These are phyloP conservation scores for Lepidotrigona ventralis DNA, from an alignment of 1,140 invertebrate genomes.

Conservation along the genomic window DNA sequence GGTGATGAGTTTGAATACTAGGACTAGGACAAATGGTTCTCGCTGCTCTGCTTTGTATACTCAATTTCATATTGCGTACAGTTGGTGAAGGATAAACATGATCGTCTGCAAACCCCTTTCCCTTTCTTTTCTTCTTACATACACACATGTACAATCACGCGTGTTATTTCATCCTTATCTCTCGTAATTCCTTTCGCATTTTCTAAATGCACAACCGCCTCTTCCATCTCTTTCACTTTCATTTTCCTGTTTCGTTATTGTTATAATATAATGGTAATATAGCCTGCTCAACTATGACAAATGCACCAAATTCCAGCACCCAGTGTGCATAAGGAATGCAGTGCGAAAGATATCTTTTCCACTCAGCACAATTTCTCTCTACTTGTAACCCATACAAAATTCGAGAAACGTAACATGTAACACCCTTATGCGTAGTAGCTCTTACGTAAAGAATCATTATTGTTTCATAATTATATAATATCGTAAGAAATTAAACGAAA, in stretches of 20 bases:
- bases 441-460: background rate
- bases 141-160: constrained; percentile 11
- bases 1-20: constrained; percentile 69
- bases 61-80: constrained; percentile 64
- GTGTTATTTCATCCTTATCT: background rate
- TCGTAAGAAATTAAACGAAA: background rate
- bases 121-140: constrained; percentile 1
- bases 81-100: constrained; percentile 57
- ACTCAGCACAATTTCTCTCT: background rate
- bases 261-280: constrained; percentile 15
- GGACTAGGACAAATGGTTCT: constrained; percentile 70
- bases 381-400: background rate
- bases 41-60: constrained; percentile 64
- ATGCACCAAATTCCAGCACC: constrained; percentile 22
- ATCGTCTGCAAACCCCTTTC: constrained; percentile 41
- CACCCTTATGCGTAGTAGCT: background rate
- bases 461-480: background rate
- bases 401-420: constrained; percentile 1
- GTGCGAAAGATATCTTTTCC: background rate
- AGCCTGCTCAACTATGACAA: background rate
- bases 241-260: constrained; percentile 1
- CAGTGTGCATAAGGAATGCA: background rate
- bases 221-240: background rate
- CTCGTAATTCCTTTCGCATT: background rate
- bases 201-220: background rate